phyloP scores from a whole-genome alignment of 2,888 invertebrate genomes.

The Hirtodrosophila alboralis region DNA sequence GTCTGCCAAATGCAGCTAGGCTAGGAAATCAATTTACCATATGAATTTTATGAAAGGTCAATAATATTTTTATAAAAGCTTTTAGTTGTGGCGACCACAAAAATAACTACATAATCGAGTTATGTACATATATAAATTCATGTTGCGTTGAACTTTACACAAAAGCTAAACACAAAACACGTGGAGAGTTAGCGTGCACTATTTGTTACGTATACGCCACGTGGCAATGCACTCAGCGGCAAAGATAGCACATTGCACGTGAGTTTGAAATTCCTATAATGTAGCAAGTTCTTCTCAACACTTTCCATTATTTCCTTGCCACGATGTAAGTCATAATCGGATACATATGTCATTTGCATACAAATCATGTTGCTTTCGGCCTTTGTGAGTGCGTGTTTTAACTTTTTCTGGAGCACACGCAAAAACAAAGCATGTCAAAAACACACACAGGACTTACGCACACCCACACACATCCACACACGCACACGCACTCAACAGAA shows the following conservation, averaged over 20 bases:
- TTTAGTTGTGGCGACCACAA: conserved; percentile 14
- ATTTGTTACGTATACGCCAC: conserved; percentile 17
- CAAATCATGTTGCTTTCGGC: conserved; percentile 16
- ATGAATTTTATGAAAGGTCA: conserved; percentile 36
- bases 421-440: conserved; percentile 59
- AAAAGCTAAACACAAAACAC: conserved; percentile 8
- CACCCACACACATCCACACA: conserved; percentile 14
- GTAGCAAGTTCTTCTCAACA: conserved; percentile 7
- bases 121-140: conserved; percentile 10
- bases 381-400: conserved; percentile 12
- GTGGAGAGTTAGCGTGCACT: conserved; percentile 1
- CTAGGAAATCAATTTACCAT: conserved; percentile 19
- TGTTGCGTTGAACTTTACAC: conserved; percentile 11
- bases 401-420: conserved; percentile 64
- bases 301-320: conserved; percentile 32
- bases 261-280: conserved; percentile 11
- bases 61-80: conserved; percentile 14
- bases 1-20: neutral
- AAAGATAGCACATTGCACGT: conserved; percentile 6
- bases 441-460: conserved; percentile 34
- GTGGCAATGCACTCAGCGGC: conserved; percentile 6
- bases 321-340: conserved; percentile 42
- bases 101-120: conserved; percentile 22
- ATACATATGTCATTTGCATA: conserved; percentile 54
- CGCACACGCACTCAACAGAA: conserved; percentile 8